These are phyloP conservation scores for Poecilobothrus nobilitatus DNA, from an alignment of 2,888 invertebrate genomes.

Conservation along the genomic window DNA sequence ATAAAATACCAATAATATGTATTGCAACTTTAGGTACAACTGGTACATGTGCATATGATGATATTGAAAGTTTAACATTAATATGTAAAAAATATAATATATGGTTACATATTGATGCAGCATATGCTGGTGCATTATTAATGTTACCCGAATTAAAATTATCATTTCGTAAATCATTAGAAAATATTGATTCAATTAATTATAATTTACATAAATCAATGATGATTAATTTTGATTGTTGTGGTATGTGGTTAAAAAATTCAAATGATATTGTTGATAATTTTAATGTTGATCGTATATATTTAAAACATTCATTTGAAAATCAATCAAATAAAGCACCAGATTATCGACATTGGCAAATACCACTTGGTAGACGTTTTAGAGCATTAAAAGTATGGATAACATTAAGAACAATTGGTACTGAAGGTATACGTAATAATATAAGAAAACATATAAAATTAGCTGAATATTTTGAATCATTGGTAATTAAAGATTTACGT, in stretches of 20 bases:
- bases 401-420: slow-evolving; percentile 73
- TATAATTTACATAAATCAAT: slow-evolving; percentile 96
- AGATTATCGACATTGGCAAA: slow-evolving; percentile 69
- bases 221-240: slow-evolving; percentile 91
- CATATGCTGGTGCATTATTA: slow-evolving; percentile 88
- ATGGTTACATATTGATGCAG: slow-evolving; percentile 95
- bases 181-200: slow-evolving; percentile 82
- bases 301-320: slow-evolving; percentile 65
- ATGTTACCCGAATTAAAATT: slow-evolving; percentile 77
- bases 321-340: slow-evolving; percentile 50
- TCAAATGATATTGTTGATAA: slow-evolving; percentile 71
- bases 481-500: slow-evolving; percentile 60
- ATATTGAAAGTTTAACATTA: slow-evolving; percentile 71
- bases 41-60: slow-evolving; percentile 79
- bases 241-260: slow-evolving; percentile 84
- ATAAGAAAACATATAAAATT: slow-evolving; percentile 66
- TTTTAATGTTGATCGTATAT: slow-evolving; percentile 85
- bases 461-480: slow-evolving; percentile 68
- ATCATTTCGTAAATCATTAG: slow-evolving; percentile 64
- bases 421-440: slow-evolving; percentile 66
- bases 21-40: slow-evolving; percentile 82
- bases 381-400: slow-evolving; percentile 92
- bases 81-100: slow-evolving; percentile 65
- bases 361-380: slow-evolving; percentile 76
- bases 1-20: slow-evolving; percentile 81